A percentile compares a stretch with the other conserved stretches of the same genome.
Conservation (phyloP, 2,797 vertebrate genomes). For the Pygocentrus nattereri region DNA sequence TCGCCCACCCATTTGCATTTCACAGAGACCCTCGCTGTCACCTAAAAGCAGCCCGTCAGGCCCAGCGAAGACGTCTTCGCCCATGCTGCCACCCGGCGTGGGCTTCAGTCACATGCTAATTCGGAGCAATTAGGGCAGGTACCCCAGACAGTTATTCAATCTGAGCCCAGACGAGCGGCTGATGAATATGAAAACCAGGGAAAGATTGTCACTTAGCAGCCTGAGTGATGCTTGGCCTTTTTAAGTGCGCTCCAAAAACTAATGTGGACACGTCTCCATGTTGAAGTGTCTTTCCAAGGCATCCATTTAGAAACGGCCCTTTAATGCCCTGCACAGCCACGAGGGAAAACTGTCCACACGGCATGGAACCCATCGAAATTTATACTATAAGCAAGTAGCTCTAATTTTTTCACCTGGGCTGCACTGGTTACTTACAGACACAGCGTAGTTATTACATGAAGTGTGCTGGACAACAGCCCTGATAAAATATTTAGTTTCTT, state of each 20-base stretch:
- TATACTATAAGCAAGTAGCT: neutral
- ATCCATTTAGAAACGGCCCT: slow-evolving; percentile 23
- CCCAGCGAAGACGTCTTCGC: neutral
- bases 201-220: slow-evolving; percentile 52
- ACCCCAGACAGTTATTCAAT: slow-evolving; percentile 51
- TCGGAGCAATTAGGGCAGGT: slow-evolving; percentile 55
- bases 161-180: slow-evolving; percentile 38
- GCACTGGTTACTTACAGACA: neutral
- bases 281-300: slow-evolving; percentile 28
- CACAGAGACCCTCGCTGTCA: slow-evolving; percentile 54
- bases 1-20: slow-evolving; percentile 55
- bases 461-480: too few relatives aligned
- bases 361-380: neutral
- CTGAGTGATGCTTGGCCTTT: slow-evolving; percentile 52
- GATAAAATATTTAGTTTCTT: too few relatives aligned
- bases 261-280: slow-evolving; percentile 9
- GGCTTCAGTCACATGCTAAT: slow-evolving; percentile 55
- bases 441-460: too few relatives aligned
- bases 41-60: slow-evolving; percentile 27
- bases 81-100: slow-evolving; percentile 7
- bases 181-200: slow-evolving; percentile 52
- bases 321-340: neutral
- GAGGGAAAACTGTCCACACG: neutral
- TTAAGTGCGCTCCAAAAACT: slow-evolving; percentile 42
- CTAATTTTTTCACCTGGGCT: neutral